Evolutionary conservation across 2,113 vertebrate species (phyloP).

Genomic region (Engystomops pustulosus): DNA sequence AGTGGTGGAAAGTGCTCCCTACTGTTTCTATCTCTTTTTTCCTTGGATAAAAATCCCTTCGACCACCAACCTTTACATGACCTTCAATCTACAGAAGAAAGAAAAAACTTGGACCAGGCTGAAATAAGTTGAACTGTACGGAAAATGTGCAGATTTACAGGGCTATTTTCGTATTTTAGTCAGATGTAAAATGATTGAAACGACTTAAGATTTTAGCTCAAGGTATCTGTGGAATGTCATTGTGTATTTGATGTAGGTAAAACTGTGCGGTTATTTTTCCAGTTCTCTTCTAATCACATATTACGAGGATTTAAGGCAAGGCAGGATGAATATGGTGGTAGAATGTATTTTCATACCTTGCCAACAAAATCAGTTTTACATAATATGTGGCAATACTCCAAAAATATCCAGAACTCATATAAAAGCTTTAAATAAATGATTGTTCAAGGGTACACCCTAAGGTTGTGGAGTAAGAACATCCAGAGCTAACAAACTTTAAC

Average conservation of each 20-base stretch:
- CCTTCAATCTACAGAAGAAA: slow-evolving; percentile 1
- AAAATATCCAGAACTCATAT: slow-evolving; percentile 69
- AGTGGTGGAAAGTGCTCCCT: background rate
- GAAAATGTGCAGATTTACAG: slow-evolving; percentile 15
- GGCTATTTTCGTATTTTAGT: slow-evolving; percentile 22
- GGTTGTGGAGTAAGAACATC: slow-evolving; percentile 74
- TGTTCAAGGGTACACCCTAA: slow-evolving; percentile 75
- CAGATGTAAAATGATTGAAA: slow-evolving; percentile 27
- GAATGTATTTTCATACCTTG: slow-evolving; percentile 61
- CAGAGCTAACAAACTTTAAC: slow-evolving; percentile 79
- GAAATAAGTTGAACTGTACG: background rate
- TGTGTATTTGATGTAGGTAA: slow-evolving; percentile 49
- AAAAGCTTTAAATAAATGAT: slow-evolving; percentile 75
- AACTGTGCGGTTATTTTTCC: slow-evolving; percentile 30
- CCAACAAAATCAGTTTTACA: slow-evolving; percentile 64
- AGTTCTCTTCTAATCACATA: slow-evolving; percentile 43
- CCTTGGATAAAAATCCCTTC: background rate
- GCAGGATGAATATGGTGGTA: slow-evolving; percentile 18
- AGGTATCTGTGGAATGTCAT: slow-evolving; percentile 45
- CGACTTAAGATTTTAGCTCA: slow-evolving; percentile 20
- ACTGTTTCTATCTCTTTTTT: background rate
- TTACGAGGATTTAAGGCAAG: slow-evolving; percentile 30
- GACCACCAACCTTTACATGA: slow-evolving; percentile 10
- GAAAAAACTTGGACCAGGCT: slow-evolving; percentile 6
- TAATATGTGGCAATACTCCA: slow-evolving; percentile 67